Evolutionary conservation across 2,113 vertebrate species (phyloP), one percentile per base, ranked within the genome.

Genomic region (Noctilio leporinus): DNA sequence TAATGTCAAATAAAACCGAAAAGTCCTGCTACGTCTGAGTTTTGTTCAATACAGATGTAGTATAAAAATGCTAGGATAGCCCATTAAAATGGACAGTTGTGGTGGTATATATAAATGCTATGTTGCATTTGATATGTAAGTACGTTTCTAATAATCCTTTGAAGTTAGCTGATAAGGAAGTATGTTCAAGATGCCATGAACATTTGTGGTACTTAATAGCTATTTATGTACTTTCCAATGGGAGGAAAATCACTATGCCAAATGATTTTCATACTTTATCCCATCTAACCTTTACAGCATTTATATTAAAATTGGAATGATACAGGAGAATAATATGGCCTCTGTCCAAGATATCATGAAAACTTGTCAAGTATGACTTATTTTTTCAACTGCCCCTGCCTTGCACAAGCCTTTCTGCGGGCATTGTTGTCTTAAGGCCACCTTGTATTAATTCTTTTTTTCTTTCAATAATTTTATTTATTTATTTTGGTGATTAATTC

Each of bases 1-100:
- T 89, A 82, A 81, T 94, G 95, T 93, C 70, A 87, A 87, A 49
- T 55, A 81, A 87, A 93, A 38, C 65, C 89, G 57, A 55, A 93
- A 94, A 82, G 72, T 92, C n/a, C n/a, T 96, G 28, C 28, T 84
- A 16, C 0, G n/a, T 26, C 40, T 59, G 59, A 86, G 75, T 93
- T 91, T 73, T 89, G 67, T 89, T 95, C n/a, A 94, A 85, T 90
- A 22, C 12, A 81, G 26, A 17, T 84, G 3, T 62, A 75, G 14
- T 85, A 17, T 75, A 80, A 81, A 83, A 85, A 64, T 81, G 35
- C 19, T 85, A 80, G 35, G 26, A 30, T 87, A 51, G 28, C 33
- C 38, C 30, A 53, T 80, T 84, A 82, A 85, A 91, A 65, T 45
- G n/a, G 51, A 22, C 35, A 86, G 77, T 86, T 93, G 19, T 47